Base-by-base conservation (phyloP, 2,888 invertebrate genomes). In the Blomia tropicalis region DNA sequence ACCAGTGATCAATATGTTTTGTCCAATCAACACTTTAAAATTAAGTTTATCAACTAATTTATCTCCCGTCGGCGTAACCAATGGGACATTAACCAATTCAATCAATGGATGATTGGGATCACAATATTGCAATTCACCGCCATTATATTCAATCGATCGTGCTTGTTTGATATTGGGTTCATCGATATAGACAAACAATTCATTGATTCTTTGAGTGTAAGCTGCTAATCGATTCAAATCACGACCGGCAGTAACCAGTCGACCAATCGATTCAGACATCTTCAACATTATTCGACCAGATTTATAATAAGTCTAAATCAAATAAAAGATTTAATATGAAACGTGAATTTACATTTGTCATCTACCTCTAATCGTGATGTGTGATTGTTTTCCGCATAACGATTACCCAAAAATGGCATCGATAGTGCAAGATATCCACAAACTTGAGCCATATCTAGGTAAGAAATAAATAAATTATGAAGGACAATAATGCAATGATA, bases 21-120 rank as follows among this genome's bases (percentile, higher is more conserved):
- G 62, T 22, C 65, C 63, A 23, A 43, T 22, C 25, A 54, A 59
- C 14, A 62, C 92, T 80, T 92, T 90, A 71, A 98, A 90, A 47
- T 73, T 81, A 17, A 96, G 77, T 69, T 90, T 88, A 69, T 84
- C 82, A 41, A 96, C 83, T 43, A 98, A 81, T 7, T 96, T 79
- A 74, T 98, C 96, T 0, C 96, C 96, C 71, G 95, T 96, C 1
- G 98, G 98, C 1, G 98, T 98, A 27, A 96, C 85, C 61, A 98
- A 78, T 2, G 96, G 95, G 25, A 98, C 96, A 65, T 81, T 78
- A 66, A 93, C 87, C 76, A 98, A 95, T 67, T 83, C 54, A 51
- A 65, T 65, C 27, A 62, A 19, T 25, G 65, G 64, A 4, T 65
- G 25, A 7, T 41, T 19, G 1, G 59, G 29, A 29, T 65, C 63